A percentile compares a stretch with the other conserved stretches of the same genome.
These are phyloP conservation scores for Gymnosoma rotundatum DNA, from an alignment of 2,888 invertebrate genomes.

Conservation along the genomic window DNA sequence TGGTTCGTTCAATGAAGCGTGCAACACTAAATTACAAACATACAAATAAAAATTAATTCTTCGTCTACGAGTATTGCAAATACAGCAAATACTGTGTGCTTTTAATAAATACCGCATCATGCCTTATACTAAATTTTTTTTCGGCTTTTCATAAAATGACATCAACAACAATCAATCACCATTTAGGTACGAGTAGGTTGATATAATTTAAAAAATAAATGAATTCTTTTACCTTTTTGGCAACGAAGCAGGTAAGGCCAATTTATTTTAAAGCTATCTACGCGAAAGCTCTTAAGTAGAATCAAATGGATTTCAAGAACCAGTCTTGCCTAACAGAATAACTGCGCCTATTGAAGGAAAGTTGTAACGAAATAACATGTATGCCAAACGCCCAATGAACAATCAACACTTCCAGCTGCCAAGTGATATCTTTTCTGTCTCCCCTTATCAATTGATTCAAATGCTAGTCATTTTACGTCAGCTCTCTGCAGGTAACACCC, in stretches of 20 bases:
- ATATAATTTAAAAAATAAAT: constrained; percentile 10
- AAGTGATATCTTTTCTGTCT: no score
- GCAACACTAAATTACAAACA: constrained; percentile 32
- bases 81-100: constrained; percentile 15
- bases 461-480: no score
- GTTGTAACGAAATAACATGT: no score
- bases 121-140: constrained; percentile 4
- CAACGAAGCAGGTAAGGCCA: background rate
- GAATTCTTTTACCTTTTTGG: background rate
- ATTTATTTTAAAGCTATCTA: background rate
- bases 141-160: constrained; percentile 15
- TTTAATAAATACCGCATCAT: constrained; percentile 38
- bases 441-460: no score
- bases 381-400: no score
- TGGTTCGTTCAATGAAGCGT: constrained; percentile 58
- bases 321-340: no score
- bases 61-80: constrained; percentile 46
- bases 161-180: constrained; percentile 29
- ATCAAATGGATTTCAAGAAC: no score
- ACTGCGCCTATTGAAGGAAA: no score
- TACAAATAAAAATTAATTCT: background rate
- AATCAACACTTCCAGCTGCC: no score
- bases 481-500: no score
- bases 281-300: no score
- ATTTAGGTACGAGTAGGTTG: constrained; percentile 11